Evolutionary conservation across 2,888 invertebrate species (phyloP).

Genomic region (Apeira syringaria): DNA sequence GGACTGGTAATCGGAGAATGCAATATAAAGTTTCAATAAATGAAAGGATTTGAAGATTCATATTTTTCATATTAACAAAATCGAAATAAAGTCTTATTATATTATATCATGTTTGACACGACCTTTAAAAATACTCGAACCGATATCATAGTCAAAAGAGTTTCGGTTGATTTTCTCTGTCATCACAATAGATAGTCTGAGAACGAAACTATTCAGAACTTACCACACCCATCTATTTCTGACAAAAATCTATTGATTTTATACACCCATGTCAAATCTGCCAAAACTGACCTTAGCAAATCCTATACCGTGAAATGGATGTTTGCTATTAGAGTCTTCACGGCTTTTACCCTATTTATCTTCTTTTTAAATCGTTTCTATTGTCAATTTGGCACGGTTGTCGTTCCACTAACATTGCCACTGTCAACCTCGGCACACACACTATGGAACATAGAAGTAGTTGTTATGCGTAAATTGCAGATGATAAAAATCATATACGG

Average conservation of each 20-base stretch:
- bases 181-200: slow-evolving; percentile 6
- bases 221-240: slow-evolving; percentile 29
- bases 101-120: too few relatives aligned
- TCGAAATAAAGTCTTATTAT: too few relatives aligned
- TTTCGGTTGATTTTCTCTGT: slow-evolving; percentile 6
- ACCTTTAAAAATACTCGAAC: not conserved
- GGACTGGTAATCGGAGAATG: too few relatives aligned
- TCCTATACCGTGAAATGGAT: slow-evolving; percentile 71
- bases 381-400: slow-evolving; percentile 74
- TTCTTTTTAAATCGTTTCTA: slow-evolving; percentile 73
- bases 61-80: too few relatives aligned
- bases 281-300: slow-evolving; percentile 57
- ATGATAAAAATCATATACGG: slow-evolving; percentile 25
- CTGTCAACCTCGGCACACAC: slow-evolving; percentile 43
- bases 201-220: slow-evolving; percentile 13
- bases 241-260: slow-evolving; percentile 39
- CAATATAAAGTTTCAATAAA: too few relatives aligned
- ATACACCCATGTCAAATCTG: slow-evolving; percentile 60
- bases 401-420: slow-evolving; percentile 56
- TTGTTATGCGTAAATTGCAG: slow-evolving; percentile 30
- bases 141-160: not conserved
- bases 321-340: slow-evolving; percentile 77
- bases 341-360: slow-evolving; percentile 75
- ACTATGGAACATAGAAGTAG: slow-evolving; percentile 26
- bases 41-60: too few relatives aligned